Evolutionary conservation across 1,140 invertebrate genomes (phyloP).

Genomic region (Macrobrachium nipponense): DNA sequence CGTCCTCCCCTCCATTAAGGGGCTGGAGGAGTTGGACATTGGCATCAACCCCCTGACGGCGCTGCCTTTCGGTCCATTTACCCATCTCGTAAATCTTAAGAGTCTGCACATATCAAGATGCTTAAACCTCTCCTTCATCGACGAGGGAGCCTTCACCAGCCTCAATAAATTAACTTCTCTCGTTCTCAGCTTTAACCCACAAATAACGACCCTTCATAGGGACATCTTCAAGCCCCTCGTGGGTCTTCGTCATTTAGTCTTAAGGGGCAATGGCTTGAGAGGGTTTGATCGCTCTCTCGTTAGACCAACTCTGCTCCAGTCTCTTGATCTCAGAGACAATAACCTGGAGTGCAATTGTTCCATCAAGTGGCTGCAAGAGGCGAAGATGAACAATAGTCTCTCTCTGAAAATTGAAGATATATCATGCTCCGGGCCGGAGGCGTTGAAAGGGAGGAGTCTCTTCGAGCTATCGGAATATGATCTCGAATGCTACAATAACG

Average conservation of each 20-base stretch:
- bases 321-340: conserved; percentile 61
- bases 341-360: conserved; percentile 61
- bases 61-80: conserved; percentile 46
- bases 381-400: conserved; percentile 51
- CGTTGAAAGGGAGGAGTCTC: conserved; percentile 54
- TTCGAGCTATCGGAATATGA: conserved; percentile 61
- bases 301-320: conserved; percentile 52
- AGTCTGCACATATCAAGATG: conserved; percentile 62
- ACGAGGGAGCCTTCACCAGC: conserved; percentile 55
- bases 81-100: conserved; percentile 50
- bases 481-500: conserved; percentile 61
- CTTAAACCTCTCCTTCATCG: conserved; percentile 52
- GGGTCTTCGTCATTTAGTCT: conserved; percentile 49
- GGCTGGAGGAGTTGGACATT: conserved; percentile 56
- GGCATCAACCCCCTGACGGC: conserved; percentile 57
- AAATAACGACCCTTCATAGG: conserved; percentile 48
- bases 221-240: conserved; percentile 56
- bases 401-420: conserved; percentile 63
- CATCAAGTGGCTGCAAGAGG: conserved; percentile 61
- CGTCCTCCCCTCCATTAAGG: conserved; percentile 37
- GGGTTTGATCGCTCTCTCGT: conserved; percentile 56
- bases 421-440: conserved; percentile 54
- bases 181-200: conserved; percentile 59
- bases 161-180: conserved; percentile 52
- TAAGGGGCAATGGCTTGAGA: conserved; percentile 59